phyloP scores from a whole-genome alignment of 1,140 invertebrate genomes.

The Limonius californicus region DNA sequence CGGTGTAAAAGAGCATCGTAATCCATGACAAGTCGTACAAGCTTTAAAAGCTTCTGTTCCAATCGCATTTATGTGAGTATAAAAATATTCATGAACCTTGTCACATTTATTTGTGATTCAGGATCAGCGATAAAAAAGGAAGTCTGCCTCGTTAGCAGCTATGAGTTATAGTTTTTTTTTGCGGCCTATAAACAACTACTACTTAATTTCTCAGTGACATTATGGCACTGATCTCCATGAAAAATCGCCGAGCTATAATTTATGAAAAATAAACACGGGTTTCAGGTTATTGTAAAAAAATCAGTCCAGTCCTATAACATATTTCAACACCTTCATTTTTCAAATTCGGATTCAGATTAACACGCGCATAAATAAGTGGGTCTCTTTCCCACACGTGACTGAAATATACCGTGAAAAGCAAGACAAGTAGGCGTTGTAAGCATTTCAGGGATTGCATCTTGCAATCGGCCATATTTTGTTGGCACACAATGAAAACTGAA shows the following conservation, averaged over 20 bases:
- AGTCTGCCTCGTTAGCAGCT: conserved; percentile 29
- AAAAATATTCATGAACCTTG: background rate
- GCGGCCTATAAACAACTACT: conserved; percentile 34
- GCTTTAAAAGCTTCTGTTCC: background rate
- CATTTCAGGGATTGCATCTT: too few relatives aligned
- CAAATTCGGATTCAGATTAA: conserved; percentile 8
- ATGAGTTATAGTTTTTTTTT: conserved; percentile 27
- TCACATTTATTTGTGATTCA: conserved; percentile 10
- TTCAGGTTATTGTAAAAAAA: conserved; percentile 16
- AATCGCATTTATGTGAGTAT: conserved; percentile 1
- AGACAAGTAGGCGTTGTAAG: background rate
- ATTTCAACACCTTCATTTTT: conserved; percentile 32
- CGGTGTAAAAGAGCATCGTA: too few relatives aligned
- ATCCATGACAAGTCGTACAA: too few relatives aligned
- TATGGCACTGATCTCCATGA: conserved; percentile 34
- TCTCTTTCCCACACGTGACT: background rate
- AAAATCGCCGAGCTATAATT: conserved; percentile 31
- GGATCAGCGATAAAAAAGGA: conserved; percentile 10
- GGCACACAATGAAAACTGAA: too few relatives aligned
- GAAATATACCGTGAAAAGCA: background rate
- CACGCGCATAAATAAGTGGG: background rate
- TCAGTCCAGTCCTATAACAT: conserved; percentile 22
- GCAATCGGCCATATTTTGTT: too few relatives aligned
- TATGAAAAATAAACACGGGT: conserved; percentile 29
- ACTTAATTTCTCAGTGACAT: conserved; percentile 37